Evolutionary conservation across 2,113 vertebrate genomes (phyloP), one percentile per base, ranked within the genome.

Genomic region (Dromaius novaehollandiae): DNA sequence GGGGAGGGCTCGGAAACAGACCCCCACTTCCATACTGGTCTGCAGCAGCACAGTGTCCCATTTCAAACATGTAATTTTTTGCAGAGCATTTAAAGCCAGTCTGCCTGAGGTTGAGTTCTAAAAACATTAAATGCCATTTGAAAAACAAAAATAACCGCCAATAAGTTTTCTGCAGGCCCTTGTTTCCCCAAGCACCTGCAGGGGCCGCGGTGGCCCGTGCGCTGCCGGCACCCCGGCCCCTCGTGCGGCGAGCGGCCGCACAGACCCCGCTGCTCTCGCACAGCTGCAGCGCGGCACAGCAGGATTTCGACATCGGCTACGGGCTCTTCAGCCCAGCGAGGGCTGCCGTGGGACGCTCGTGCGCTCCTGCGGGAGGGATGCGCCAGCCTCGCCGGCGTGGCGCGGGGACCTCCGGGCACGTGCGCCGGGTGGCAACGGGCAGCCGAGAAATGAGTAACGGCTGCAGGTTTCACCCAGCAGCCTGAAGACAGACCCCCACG

Each of bases 271-370:
- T 32, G 60, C 26, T 30, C 36, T 65, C 22, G 69, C 1, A 21
- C 66, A 74, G 88, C 74, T 6, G 1, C 50, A 56, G 55, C 80
- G 38, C 0, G 0, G 46, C 36, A 32, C 20, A 1, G 3, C n/a
- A 53, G 89, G 28, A 30, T 48, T 13, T 4, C 69, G n/a, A 63
- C 44, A 2, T 1, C 0, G 6, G 61, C 34, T 26, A 34, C 38
- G 5, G 17, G 32, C 12, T 88, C 51, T 30, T 79, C 12, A 13
- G 38, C 7, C 64, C 1, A 5, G 44, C 2, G 1, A 0, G 1
- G 42, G 30, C 20, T 65, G 63, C 24, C 65, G 7, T 6, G 4
- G 71, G 8, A 86, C 63, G 48, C 53, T 73, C 58, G 76, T 55
- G 60, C 73, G 46, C 46, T 7, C 46, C 46, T 14, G 13, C 10